Percentiles rank a stretch among this genome's conserved stretches.
Evolutionary conservation across 2,113 vertebrate genomes (phyloP).

Genomic region (Amblyopsis rosae): DNA sequence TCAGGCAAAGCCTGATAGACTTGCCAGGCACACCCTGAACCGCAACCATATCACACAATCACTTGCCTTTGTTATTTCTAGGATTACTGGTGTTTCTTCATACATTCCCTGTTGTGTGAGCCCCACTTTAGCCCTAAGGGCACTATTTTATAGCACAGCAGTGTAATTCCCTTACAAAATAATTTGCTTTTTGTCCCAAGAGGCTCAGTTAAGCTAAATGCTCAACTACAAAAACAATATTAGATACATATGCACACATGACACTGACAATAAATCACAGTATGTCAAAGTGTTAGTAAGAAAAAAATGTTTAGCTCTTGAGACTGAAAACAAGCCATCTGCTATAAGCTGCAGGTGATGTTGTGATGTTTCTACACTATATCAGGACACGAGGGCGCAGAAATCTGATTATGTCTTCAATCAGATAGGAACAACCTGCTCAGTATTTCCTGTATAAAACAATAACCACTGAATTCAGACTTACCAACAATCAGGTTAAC

Average conservation of each 20-base stretch:
- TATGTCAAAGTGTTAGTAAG: neutral
- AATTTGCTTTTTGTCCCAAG: conserved; percentile 14
- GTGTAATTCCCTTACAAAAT: conserved; percentile 16
- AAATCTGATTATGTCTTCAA: conserved; percentile 20
- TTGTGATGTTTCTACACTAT: conserved; percentile 12
- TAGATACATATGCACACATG: neutral
- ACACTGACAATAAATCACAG: neutral
- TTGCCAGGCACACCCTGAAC: conserved; percentile 59
- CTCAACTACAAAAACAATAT: neutral
- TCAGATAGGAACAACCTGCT: conserved; percentile 13
- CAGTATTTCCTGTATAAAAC: conserved; percentile 28
- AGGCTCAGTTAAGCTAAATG: neutral
- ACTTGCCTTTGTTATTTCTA: conserved; percentile 44
- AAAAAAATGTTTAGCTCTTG: neutral
- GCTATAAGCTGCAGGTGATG: conserved; percentile 9
- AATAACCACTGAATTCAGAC: neutral
- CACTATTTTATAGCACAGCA: conserved; percentile 20
- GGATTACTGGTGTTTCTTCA: conserved; percentile 25
- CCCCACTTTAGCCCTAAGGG: conserved; percentile 26
- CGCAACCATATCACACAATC: conserved; percentile 53
- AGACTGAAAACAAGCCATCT: neutral
- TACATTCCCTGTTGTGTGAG: conserved; percentile 17
- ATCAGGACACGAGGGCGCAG: conserved; percentile 53
- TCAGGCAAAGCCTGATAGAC: conserved; percentile 53
- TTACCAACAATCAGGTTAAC: no score